These are phyloP conservation scores for Lophius piscatorius DNA, from an alignment of 2,113 vertebrate species.

Conservation along the genomic window DNA sequence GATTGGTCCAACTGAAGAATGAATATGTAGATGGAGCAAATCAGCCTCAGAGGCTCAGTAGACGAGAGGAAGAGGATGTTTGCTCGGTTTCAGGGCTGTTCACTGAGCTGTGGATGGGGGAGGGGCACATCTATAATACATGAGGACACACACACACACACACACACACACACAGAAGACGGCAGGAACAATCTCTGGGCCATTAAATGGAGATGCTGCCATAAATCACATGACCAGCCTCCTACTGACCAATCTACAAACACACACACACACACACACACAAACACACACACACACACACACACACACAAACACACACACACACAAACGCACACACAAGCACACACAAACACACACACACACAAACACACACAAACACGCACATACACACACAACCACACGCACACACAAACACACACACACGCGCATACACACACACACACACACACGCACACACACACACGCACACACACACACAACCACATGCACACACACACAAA, in stretches of 20 bases:
- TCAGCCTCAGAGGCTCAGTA: not conserved
- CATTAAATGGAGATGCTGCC: slow-evolving; percentile 44
- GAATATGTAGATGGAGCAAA: not conserved
- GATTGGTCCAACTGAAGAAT: slow-evolving; percentile 12
- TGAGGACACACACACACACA: slow-evolving; percentile 34
- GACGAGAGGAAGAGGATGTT: slow-evolving; percentile 29
- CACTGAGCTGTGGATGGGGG: slow-evolving; percentile 29
- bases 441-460: slow-evolving; percentile 23
- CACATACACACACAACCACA: slow-evolving; percentile 26
- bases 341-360: slow-evolving; percentile 17
- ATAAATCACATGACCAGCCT: slow-evolving; percentile 57
- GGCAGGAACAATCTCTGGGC: slow-evolving; percentile 29
- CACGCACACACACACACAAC: slow-evolving; percentile 26
- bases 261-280: slow-evolving; percentile 27
- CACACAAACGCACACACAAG: slow-evolving; percentile 17
- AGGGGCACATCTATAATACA: slow-evolving; percentile 57
- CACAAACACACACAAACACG: slow-evolving; percentile 21
- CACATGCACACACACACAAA: slow-evolving; percentile 20
- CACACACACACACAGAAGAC: slow-evolving; percentile 19
- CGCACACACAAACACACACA: slow-evolving; percentile 20
- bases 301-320: slow-evolving; percentile 16
- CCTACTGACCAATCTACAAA: slow-evolving; percentile 41
- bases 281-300: slow-evolving; percentile 25
- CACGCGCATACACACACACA: slow-evolving; percentile 15
- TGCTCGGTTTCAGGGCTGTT: too few species aligned